Evolutionary conservation across 2,797 vertebrate species (phyloP).

Genomic region (Oryzias sinensis): DNA sequence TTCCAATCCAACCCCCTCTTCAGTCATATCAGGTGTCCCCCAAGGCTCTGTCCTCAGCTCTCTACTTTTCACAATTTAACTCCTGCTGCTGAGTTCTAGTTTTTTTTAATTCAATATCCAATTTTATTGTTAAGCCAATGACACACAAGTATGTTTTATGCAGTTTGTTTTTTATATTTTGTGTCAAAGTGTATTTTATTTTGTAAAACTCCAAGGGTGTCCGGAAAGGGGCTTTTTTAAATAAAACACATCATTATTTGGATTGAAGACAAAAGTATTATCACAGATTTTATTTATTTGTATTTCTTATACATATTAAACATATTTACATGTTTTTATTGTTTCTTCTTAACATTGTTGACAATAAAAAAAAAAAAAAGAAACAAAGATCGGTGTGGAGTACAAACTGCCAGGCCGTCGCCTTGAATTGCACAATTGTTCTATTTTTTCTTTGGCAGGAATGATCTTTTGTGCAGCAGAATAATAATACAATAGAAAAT

Average conservation of each 20-base stretch:
- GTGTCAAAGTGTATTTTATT: neutral
- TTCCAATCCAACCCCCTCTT: no score
- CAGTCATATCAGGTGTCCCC: no score
- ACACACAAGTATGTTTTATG: neutral
- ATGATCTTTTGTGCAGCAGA: constrained; percentile 73
- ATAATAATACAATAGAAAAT: constrained; percentile 81
- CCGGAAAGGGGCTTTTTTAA: neutral
- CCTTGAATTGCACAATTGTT: constrained; percentile 66
- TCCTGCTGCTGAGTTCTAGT: no score
- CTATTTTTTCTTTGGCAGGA: constrained; percentile 84
- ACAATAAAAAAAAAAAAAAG: constrained; percentile 44
- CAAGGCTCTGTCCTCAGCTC: no score
- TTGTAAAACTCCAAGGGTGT: neutral
- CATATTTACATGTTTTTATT: constrained; percentile 55
- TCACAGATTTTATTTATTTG: constrained; percentile 48
- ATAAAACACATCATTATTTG: neutral
- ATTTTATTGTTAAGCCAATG: neutral
- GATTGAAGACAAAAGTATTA: neutral
- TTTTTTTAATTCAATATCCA: no score
- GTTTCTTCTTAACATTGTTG: constrained; percentile 20
- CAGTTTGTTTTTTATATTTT: no score
- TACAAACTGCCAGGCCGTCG: constrained; percentile 64
- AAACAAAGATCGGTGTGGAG: constrained; percentile 42
- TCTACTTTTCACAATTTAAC: no score
- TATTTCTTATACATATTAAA: constrained; percentile 38